Percentiles rank a stretch among this genome's conserved stretches.
These are phyloP conservation scores for Gnathonemus longibarbis DNA, from an alignment of 2,113 vertebrate species.

Conservation along the genomic window DNA sequence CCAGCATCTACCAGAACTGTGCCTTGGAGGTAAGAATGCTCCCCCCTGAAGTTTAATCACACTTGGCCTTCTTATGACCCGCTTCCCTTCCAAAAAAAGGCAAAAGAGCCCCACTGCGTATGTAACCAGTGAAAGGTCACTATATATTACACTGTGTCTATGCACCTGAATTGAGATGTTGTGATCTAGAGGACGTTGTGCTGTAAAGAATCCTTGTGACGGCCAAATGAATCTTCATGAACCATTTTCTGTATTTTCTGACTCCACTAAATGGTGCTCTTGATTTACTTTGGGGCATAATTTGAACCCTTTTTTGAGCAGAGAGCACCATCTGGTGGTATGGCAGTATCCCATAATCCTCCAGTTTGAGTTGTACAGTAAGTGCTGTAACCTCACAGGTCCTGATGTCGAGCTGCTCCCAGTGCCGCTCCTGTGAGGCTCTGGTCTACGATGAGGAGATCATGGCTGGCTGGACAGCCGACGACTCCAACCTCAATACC, in stretches of 20 bases:
- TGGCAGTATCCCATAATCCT: not conserved
- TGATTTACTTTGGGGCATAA: too few relatives aligned
- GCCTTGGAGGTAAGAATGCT: slow-evolving; percentile 79
- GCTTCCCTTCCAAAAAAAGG: not conserved
- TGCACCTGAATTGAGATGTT: not conserved
- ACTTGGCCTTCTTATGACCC: not conserved
- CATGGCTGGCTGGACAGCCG: slow-evolving; percentile 94
- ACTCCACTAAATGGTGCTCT: too few relatives aligned
- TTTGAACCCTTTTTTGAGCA: too few relatives aligned
- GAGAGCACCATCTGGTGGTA: too few relatives aligned
- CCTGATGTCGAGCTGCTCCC: slow-evolving; percentile 96
- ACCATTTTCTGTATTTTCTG: too few relatives aligned
- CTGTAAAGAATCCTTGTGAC: not conserved
- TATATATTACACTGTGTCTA: not conserved
- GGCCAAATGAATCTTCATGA: too few relatives aligned
- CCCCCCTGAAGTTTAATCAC: not conserved
- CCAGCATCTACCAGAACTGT: slow-evolving; percentile 93
- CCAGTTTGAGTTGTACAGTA: not conserved
- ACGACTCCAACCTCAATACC: slow-evolving; percentile 95
- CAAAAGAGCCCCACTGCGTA: not conserved
- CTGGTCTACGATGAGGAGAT: slow-evolving; percentile 98
- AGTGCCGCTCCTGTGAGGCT: slow-evolving; percentile 77
- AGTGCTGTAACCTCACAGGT: slow-evolving; percentile 59
- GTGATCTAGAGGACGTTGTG: not conserved
- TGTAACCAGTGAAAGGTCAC: not conserved